Evolutionary conservation across 2,888 invertebrate genomes (phyloP), one percentile per base, ranked within the genome.

Genomic region (Proisotoma minuta): DNA sequence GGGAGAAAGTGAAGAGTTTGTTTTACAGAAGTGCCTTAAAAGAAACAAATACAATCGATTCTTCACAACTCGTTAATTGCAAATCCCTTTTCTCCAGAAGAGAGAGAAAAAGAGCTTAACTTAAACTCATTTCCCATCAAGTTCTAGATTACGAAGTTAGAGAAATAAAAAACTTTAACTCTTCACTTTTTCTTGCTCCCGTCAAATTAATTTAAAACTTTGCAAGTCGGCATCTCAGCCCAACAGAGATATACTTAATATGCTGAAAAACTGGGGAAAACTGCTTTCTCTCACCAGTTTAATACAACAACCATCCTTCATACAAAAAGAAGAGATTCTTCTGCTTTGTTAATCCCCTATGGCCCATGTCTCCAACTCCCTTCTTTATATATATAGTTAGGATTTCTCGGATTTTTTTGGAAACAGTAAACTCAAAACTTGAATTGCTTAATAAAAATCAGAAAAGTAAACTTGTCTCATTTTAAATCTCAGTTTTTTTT

Each of bases 131-230:
- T 54, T 54, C 39, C 39, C 54, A 54, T 54, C 54, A 54, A 54
- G 39, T 39, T 39, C 39, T 29, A 54, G 39, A 54, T 54, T 54
- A 39, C 54, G 39, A 54, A 54, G 54, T 54, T 39, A 39, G 27
- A 54, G 59, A 50, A 59, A 54, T 50, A 59, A 64, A 70, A 69
- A 65, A 63, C 62, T 68, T 67, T 58, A 67, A 68, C 67, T 67
- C 65, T 62, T 63, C 69, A 69, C 66, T 67, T 65, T 68, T 65
- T 65, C 63, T 64, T 60, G 51, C 65, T 65, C 63, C 56, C 65
- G 65, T 68, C 67, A 71, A 71, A 69, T 71, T 71, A 71, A 71
- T 71, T 71, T 69, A 71, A 69, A 71, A 71, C 67, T 71, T 71
- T 71, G 57, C 65, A 57, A 59, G 57, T 39, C 58, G 40, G 29